A percentile compares a stretch with the other conserved stretches of the same genome.
phyloP scores from a whole-genome alignment of 2,888 invertebrate genomes.

The Strigamia maritima region DNA sequence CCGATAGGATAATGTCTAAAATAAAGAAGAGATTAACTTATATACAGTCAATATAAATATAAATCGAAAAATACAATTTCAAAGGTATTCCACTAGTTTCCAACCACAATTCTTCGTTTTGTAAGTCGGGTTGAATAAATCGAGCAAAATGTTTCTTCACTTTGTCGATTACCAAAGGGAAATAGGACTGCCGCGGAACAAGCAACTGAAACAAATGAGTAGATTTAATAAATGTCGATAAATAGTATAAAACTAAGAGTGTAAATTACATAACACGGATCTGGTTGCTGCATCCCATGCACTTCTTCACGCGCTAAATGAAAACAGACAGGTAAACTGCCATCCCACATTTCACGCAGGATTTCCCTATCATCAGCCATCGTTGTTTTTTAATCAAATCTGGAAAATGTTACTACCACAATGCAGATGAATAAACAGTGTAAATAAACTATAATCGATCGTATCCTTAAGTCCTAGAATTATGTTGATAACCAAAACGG shows the following conservation, averaged over 20 bases:
- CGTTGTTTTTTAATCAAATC: not conserved
- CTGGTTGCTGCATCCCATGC: conserved; percentile 81
- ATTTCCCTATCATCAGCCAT: conserved; percentile 97
- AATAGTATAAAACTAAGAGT: too few species aligned
- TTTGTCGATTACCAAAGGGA: conserved; percentile 92
- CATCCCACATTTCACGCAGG: conserved; percentile 91
- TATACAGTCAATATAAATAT: not conserved
- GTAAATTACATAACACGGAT: conserved; percentile 68
- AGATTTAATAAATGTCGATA: not conserved
- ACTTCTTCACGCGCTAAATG: conserved; percentile 83
- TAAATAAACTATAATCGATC: too few species aligned
- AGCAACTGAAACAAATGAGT: conserved; percentile 60
- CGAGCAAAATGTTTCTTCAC: conserved; percentile 83
- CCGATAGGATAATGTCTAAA: conserved; percentile 67
- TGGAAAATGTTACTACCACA: too few species aligned
- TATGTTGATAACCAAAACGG: too few species aligned
- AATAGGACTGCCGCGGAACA: conserved; percentile 89
- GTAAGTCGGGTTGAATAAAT: conserved; percentile 74
- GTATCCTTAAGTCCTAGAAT: too few species aligned
- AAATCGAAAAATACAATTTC: conserved; percentile 63
- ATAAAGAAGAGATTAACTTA: not conserved
- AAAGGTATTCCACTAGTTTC: conserved; percentile 87
- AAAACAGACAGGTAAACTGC: conserved; percentile 90
- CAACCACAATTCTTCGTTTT: conserved; percentile 88
- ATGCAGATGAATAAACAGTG: too few species aligned